A percentile compares a stretch with the other conserved stretches of the same genome.
These are phyloP conservation scores for Anguilla obscura DNA, from an alignment of 2,797 vertebrate species.

Conservation along the genomic window DNA sequence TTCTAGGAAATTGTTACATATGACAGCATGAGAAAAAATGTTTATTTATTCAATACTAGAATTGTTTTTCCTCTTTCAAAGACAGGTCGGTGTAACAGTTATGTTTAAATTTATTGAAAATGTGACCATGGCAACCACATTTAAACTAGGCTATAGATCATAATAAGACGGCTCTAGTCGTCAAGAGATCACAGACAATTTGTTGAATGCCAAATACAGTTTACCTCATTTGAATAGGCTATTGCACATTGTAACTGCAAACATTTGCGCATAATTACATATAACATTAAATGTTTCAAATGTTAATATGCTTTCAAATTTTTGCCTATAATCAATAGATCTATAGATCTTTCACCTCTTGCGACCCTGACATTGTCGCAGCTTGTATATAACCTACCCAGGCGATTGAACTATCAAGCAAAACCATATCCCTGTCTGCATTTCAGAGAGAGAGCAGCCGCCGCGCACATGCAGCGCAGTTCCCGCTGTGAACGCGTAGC, in stretches of 20 bases:
- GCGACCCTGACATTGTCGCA: constrained; percentile 1
- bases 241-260: neutral
- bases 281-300: neutral
- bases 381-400: neutral
- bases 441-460: neutral
- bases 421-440: neutral
- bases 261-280: neutral
- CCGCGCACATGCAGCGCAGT: neutral
- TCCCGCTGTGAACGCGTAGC: neutral
- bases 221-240: neutral
- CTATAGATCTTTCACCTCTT: neutral
- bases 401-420: neutral
- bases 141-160: too few relatives aligned
- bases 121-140: neutral
- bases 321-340: neutral
- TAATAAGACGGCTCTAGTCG: neutral
- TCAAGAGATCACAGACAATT: neutral
- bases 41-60: neutral
- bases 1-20: neutral
- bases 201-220: neutral
- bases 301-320: neutral
- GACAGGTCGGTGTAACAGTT: neutral
- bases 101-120: neutral
- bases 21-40: neutral
- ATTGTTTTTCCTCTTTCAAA: neutral